Conservation (phyloP, 2,888 invertebrate genomes). For the Scaptomyza reducta region DNA sequence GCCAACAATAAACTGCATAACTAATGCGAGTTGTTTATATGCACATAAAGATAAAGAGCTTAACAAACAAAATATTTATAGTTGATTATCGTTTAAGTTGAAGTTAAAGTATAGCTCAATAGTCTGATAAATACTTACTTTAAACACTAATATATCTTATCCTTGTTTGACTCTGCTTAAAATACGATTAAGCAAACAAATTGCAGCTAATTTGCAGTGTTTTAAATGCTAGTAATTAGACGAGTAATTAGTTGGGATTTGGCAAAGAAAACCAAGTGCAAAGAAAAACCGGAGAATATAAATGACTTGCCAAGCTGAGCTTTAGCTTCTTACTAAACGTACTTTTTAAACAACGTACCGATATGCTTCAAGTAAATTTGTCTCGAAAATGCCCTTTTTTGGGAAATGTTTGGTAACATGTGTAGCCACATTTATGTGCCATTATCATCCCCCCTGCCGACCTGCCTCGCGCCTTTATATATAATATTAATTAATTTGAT, state of each 20-base stretch:
- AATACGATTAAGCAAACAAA: constrained; percentile 71
- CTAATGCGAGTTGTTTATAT: constrained; percentile 5
- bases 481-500: constrained; percentile 73
- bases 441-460: no score
- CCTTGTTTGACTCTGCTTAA: constrained; percentile 47
- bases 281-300: constrained; percentile 38
- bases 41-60: not conserved
- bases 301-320: constrained; percentile 34
- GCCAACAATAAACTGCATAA: constrained; percentile 37
- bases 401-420: no score
- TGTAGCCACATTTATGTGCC: no score
- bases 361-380: no score
- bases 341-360: no score
- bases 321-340: no score
- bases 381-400: no score
- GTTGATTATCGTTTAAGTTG: no score
- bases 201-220: constrained; percentile 68
- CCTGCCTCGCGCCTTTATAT: no score
- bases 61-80: not conserved
- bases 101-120: not conserved
- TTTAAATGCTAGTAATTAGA: constrained; percentile 75
- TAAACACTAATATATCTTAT: constrained; percentile 4
- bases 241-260: constrained; percentile 78
- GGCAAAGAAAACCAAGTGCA: constrained; percentile 18
- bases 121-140: not conserved